These are phyloP conservation scores for Rotaria socialis DNA, from an alignment of 2,888 invertebrate genomes.

Conservation along the genomic window DNA sequence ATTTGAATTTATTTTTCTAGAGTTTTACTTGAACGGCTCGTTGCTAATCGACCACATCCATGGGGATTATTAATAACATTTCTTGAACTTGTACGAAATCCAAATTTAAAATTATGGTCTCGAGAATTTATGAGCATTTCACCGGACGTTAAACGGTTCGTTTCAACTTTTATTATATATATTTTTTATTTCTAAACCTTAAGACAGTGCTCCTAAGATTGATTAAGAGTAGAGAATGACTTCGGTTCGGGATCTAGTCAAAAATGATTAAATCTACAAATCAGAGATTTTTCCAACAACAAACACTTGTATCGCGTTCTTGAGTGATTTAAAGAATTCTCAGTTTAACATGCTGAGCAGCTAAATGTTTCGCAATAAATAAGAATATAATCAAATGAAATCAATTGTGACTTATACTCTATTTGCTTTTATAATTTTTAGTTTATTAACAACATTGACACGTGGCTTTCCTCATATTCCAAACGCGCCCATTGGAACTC, in stretches of 20 bases:
- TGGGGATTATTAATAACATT: constrained; percentile 98
- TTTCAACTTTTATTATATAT: constrained; percentile 50
- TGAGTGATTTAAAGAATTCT: too few relatives aligned
- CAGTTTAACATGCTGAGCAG: too few relatives aligned
- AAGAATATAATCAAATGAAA: too few relatives aligned
- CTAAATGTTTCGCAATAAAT: too few relatives aligned
- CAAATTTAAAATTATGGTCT: constrained; percentile 94
- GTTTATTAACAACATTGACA: background rate
- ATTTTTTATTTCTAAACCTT: too few relatives aligned
- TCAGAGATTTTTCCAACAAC: too few relatives aligned
- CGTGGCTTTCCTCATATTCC: constrained; percentile 28
- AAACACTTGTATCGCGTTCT: too few relatives aligned
- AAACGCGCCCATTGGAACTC: background rate
- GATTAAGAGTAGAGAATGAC: too few relatives aligned
- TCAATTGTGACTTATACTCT: background rate
- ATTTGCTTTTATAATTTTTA: background rate
- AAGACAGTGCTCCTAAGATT: too few relatives aligned
- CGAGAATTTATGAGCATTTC: constrained; percentile 99
- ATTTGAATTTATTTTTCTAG: constrained; percentile 49
- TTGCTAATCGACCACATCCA: constrained; percentile 96
- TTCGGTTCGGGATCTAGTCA: too few relatives aligned
- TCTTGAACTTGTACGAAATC: constrained; percentile 77
- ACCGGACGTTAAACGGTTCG: constrained; percentile 96
- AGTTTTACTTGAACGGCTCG: constrained; percentile 87
- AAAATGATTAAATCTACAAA: too few relatives aligned